Percentiles rank a stretch among this genome's conserved stretches.
Conservation (phyloP, 2,113 vertebrate genomes). For the Eudyptes chrysolophus region DNA sequence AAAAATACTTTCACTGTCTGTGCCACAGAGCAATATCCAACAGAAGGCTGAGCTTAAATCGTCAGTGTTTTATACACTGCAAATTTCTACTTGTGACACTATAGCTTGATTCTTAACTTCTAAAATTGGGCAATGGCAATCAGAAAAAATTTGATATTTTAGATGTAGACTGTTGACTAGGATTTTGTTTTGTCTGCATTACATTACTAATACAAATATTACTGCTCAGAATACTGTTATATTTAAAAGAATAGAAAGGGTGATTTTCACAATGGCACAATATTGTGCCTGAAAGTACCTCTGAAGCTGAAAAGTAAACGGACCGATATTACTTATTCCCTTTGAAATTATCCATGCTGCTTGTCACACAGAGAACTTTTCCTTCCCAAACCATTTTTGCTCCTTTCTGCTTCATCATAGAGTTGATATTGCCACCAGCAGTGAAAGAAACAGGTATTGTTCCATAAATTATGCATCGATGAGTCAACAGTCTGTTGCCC, state of each 20-base stretch:
- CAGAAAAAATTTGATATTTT: background rate
- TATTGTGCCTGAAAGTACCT: background rate
- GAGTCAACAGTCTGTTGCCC: background rate
- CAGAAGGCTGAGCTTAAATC: background rate
- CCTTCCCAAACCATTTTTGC: background rate
- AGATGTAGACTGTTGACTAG: background rate
- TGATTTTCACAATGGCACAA: background rate
- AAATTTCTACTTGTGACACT: background rate
- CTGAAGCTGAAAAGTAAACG: background rate
- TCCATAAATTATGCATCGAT: background rate
- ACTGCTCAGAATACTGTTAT: background rate
- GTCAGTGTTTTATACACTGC: background rate
- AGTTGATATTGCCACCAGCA: background rate
- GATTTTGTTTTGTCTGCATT: background rate
- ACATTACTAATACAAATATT: background rate
- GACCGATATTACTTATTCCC: background rate
- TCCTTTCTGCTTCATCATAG: background rate
- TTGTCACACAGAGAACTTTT: background rate
- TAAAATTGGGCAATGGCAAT: background rate
- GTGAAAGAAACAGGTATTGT: background rate
- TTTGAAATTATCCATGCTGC: background rate
- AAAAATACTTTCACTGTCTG: background rate
- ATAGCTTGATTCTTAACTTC: background rate
- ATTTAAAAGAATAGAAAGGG: background rate
- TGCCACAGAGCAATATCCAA: background rate